Conservation (phyloP, 2,797 vertebrate genomes). For the Gorsachius magnificus region DNA sequence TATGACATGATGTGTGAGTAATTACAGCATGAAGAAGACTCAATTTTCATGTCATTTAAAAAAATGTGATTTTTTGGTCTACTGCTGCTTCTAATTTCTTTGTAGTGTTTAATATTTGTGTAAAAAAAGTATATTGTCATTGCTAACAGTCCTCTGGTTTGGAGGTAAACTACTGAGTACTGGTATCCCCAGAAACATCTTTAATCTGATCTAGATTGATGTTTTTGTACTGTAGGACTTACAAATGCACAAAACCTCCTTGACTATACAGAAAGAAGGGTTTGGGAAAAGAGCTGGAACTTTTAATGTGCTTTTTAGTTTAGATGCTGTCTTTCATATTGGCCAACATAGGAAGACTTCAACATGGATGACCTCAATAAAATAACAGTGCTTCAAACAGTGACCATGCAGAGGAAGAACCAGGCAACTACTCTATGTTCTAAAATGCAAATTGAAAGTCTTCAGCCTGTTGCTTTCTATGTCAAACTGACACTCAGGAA, state of each 20-base stretch:
- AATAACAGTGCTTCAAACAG: background rate
- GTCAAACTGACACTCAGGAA: background rate
- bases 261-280: background rate
- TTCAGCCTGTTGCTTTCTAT: background rate
- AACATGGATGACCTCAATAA: background rate
- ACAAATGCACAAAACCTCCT: background rate
- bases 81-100: background rate
- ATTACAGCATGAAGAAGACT: background rate
- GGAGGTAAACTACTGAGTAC: background rate
- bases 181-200: background rate
- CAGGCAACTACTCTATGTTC: background rate
- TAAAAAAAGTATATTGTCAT: background rate
- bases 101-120: background rate
- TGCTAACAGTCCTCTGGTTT: background rate
- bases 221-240: background rate
- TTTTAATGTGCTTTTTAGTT: background rate
- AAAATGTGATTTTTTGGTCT: background rate
- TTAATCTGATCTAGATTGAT: background rate
- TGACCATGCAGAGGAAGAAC: background rate
- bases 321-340: background rate
- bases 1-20: background rate
- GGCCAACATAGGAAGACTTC: background rate
- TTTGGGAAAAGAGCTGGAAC: background rate
- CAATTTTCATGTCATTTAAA: background rate
- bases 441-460: background rate